A percentile compares a stretch with the other conserved stretches of the same genome.
Conservation (phyloP, 2,888 invertebrate species). For the Physocephala rufipes region DNA sequence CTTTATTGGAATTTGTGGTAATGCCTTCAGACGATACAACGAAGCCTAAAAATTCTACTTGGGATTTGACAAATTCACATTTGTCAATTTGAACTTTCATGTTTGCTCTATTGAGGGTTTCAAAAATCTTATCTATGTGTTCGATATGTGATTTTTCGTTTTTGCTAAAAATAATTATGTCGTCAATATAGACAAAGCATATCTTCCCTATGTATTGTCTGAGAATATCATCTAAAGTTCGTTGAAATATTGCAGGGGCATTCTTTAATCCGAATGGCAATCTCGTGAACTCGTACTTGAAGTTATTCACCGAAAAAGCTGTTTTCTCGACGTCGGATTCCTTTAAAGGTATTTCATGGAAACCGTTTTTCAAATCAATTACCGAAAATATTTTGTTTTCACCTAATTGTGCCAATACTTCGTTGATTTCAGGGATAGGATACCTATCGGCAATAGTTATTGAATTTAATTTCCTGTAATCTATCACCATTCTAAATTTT, state of each 20-base stretch:
- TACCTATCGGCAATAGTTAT: conserved; percentile 16
- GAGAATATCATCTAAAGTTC: conserved; percentile 31
- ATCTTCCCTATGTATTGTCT: no score
- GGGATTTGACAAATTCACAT: conserved; percentile 29
- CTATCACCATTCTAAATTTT: conserved; percentile 10
- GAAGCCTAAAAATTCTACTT: conserved; percentile 23
- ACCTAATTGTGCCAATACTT: background rate
- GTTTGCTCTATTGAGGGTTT: conserved; percentile 32
- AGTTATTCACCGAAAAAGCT: no score
- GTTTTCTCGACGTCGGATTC: no score
- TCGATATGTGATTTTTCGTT: no score
- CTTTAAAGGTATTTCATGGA: no score
- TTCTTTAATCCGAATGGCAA: no score
- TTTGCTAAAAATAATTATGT: no score
- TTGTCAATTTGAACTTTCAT: conserved; percentile 28
- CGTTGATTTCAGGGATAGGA: conserved; percentile 4
- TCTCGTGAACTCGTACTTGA: no score
- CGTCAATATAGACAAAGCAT: no score
- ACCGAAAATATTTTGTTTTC: conserved; percentile 16
- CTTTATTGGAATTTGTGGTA: conserved; percentile 36
- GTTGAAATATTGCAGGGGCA: no score
- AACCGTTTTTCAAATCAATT: conserved; percentile 10
- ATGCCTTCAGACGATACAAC: conserved; percentile 32
- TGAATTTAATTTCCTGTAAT: conserved; percentile 7
- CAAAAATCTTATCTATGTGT: conserved; percentile 24